Percentiles rank a stretch among this genome's conserved stretches.
Conservation (phyloP, 2,113 vertebrate genomes). For the Myocastor coypus region DNA sequence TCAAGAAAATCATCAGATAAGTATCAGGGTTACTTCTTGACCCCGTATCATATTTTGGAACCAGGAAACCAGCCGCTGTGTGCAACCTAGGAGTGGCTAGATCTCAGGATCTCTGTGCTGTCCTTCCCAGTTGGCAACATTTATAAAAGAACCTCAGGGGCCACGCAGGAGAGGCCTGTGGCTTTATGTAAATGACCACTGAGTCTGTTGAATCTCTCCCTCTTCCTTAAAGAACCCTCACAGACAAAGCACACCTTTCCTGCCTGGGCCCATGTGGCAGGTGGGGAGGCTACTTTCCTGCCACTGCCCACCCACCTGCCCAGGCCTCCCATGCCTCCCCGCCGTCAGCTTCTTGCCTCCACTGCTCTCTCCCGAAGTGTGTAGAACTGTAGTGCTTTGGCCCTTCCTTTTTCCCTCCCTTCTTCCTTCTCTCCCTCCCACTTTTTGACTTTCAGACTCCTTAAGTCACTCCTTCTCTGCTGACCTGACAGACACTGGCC, state of each 20-base stretch:
- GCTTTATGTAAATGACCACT: no score
- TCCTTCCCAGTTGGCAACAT: neutral
- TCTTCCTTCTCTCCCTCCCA: neutral
- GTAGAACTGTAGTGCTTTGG: neutral
- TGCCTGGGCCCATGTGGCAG: neutral
- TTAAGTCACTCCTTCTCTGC: neutral
- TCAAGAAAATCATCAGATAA: neutral
- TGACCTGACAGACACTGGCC: rapidly evolving
- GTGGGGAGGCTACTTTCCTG: neutral
- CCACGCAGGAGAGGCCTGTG: neutral
- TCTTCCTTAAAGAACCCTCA: neutral
- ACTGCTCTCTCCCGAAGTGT: no score
- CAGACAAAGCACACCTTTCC: neutral
- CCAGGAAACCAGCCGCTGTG: neutral
- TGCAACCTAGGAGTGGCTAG: neutral
- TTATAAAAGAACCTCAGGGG: neutral
- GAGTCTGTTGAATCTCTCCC: neutral
- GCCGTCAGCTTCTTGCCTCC: neutral
- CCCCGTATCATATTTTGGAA: neutral
- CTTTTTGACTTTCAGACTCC: no score
- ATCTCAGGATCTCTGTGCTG: neutral
- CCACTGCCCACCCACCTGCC: neutral
- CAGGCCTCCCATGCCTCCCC: no score
- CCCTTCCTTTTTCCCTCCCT: no score
- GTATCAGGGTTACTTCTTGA: neutral